Conservation (phyloP, 1,140 invertebrate species). For the fruit fly (Drosophila melanogaster) region Release_6_plus_ISO1_MT NT_037436.4:661501-662000, state of each 20-base stretch:
- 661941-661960: background rate
- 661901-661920: background rate
- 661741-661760: constrained; percentile 57
- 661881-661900: too few species aligned
- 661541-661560: constrained; percentile 73
- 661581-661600: constrained; percentile 79
- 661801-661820: constrained; percentile 13
- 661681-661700: background rate
- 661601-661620: constrained; percentile 43
- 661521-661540: constrained; percentile 62
- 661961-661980: constrained; percentile 1
- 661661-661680: constrained; percentile 29
- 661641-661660: background rate
- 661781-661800: constrained; percentile 11
- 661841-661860: too few species aligned
- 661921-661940: background rate
- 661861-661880: too few species aligned
- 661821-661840: background rate
- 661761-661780: constrained; percentile 43
- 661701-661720: constrained; percentile 15
- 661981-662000: constrained; percentile 30
- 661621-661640: background rate
- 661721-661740: constrained; percentile 54
- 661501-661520: constrained; percentile 42
- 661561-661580: constrained; percentile 75